These are phyloP conservation scores for Sebastolobus alascanus DNA, from an alignment of 2,797 vertebrate species.

Conservation along the genomic window DNA sequence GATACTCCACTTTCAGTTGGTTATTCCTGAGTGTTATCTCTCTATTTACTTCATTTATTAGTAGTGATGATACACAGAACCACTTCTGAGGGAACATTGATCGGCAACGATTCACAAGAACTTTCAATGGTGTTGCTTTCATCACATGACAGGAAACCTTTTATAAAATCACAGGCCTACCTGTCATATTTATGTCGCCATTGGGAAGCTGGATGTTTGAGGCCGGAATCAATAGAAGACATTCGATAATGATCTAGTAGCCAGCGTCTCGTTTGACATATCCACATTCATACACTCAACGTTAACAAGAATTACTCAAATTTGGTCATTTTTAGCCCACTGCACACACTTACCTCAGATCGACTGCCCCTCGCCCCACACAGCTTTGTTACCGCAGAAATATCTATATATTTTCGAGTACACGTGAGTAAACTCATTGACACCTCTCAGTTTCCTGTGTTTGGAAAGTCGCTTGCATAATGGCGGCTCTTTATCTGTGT, in stretches of 20 bases:
- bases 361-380: background rate
- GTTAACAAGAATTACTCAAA: background rate
- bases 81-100: background rate
- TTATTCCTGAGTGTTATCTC: slow-evolving; percentile 6
- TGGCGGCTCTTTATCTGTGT: slow-evolving; percentile 54
- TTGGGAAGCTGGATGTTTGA: background rate
- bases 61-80: background rate
- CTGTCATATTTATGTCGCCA: too few species aligned
- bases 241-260: background rate
- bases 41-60: slow-evolving; percentile 15
- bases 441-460: slow-evolving; percentile 39
- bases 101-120: too few species aligned
- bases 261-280: background rate
- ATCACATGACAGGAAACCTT: too few species aligned
- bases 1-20: slow-evolving; percentile 11
- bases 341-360: slow-evolving; percentile 3
- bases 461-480: slow-evolving; percentile 41
- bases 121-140: too few species aligned
- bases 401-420: slow-evolving; percentile 12
- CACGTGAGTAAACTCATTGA: slow-evolving; percentile 25
- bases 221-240: background rate
- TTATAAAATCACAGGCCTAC: too few species aligned
- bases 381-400: background rate
- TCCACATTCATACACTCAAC: too few species aligned
- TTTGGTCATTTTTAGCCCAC: background rate